Evolutionary conservation across 2,888 invertebrate genomes (phyloP).

Genomic region (Chalcosyrphus nemorum): DNA sequence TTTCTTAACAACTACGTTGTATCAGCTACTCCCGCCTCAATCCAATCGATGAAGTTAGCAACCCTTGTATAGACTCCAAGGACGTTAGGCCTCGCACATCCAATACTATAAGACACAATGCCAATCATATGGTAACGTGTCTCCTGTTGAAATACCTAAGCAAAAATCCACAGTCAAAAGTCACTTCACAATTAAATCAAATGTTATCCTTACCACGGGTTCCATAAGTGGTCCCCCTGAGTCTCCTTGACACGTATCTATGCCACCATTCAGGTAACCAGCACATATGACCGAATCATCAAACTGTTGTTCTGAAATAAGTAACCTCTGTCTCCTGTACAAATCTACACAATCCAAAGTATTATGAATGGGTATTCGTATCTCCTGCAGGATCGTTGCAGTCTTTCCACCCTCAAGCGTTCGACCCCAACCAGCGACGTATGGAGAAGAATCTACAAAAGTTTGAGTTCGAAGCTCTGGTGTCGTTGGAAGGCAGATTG

Average conservation of each 20-base stretch:
- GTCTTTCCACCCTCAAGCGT: conserved; percentile 84
- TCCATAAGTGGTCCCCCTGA: conserved; percentile 82
- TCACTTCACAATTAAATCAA: too few species aligned
- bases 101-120: too few species aligned
- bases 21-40: too few species aligned
- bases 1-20: too few species aligned
- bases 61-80: too few species aligned
- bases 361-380: conserved; percentile 88
- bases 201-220: conserved; percentile 75
- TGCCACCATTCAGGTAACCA: conserved; percentile 78
- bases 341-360: conserved; percentile 84
- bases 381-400: conserved; percentile 86
- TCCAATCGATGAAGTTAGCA: too few species aligned
- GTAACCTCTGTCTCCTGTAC: conserved; percentile 76
- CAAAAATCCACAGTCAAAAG: too few species aligned
- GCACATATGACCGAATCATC: conserved; percentile 79
- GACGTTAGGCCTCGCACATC: too few species aligned
- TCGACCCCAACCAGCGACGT: conserved; percentile 87
- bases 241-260: conserved; percentile 81
- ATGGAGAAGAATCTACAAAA: conserved; percentile 85
- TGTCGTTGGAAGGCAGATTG: conserved; percentile 89
- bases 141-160: too few species aligned
- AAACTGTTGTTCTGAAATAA: conserved; percentile 78
- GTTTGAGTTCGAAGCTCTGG: conserved; percentile 83
- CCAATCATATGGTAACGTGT: too few species aligned